Percentiles rank a stretch among this genome's conserved stretches.
These are phyloP conservation scores for Empidonax traillii DNA, from an alignment of 2,113 vertebrate genomes.

Conservation along the genomic window DNA sequence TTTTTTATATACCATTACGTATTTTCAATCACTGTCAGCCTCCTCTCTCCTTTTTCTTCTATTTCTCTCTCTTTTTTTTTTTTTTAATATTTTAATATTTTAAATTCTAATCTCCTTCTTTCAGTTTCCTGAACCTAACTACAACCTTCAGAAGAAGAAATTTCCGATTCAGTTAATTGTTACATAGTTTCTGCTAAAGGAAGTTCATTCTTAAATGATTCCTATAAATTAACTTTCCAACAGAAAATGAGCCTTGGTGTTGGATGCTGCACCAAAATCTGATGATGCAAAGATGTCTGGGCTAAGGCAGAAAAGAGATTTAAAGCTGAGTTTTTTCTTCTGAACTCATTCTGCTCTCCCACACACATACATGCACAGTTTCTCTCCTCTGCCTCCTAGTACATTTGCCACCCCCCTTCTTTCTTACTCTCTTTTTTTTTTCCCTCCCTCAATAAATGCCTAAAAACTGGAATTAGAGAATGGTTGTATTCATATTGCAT, in stretches of 20 bases:
- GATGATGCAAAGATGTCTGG: conserved; percentile 4
- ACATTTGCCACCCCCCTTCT: not conserved
- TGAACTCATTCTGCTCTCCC: not conserved
- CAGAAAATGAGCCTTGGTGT: not conserved
- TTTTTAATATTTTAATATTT: not conserved
- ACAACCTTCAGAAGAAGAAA: not conserved
- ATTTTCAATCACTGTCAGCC: not conserved
- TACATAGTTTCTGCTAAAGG: not conserved
- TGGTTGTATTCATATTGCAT: not conserved
- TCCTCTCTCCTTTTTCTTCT: not conserved
- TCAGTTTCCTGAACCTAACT: not conserved
- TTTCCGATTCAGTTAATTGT: not conserved
- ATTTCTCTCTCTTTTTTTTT: not conserved
- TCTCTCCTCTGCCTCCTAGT: conserved; percentile 12
- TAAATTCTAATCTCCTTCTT: not conserved
- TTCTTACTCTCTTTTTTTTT: not conserved
- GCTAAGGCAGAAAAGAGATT: not conserved
- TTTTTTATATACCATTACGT: not conserved
- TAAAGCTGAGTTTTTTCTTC: conserved; percentile 10
- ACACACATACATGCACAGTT: not conserved
- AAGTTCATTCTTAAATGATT: not conserved
- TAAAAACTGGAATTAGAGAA: not conserved
- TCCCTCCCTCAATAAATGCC: not conserved
- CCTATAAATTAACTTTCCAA: not conserved
- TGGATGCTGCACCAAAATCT: not conserved